Percentiles rank a stretch among this genome's conserved stretches.
These are phyloP conservation scores for Trimorus sp. DNA, from an alignment of 2,888 invertebrate species.

Conservation along the genomic window DNA sequence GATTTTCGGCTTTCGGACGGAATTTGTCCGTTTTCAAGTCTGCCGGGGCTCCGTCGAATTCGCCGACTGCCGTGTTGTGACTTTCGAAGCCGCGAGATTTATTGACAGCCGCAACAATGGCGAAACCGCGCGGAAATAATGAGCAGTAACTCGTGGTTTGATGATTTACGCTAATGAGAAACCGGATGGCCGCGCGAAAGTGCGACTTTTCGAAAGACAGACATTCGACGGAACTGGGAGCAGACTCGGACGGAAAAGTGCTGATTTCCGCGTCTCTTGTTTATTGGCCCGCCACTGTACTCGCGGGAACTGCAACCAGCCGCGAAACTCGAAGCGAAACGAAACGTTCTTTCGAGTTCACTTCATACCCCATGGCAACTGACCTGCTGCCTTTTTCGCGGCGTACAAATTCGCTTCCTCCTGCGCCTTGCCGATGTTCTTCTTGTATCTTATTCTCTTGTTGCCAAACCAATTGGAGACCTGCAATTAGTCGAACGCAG, in stretches of 20 bases:
- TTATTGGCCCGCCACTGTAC: background rate
- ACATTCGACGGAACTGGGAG: too few species aligned
- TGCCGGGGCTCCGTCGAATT: too few species aligned
- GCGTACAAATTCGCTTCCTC: slow-evolving; percentile 99
- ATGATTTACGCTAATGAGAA: slow-evolving; percentile 80
- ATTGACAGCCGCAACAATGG: slow-evolving; percentile 74
- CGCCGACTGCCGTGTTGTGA: background rate
- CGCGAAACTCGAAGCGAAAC: too few species aligned
- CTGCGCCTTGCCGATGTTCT: slow-evolving; percentile 99
- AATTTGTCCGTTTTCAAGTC: too few species aligned
- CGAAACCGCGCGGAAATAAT: slow-evolving; percentile 72
- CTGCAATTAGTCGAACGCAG: slow-evolving; percentile 75
- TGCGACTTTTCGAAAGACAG: slow-evolving; percentile 22
- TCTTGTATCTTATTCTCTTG: slow-evolving; percentile 99
- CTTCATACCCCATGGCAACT: slow-evolving; percentile 73
- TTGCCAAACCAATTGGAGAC: slow-evolving; percentile 99
- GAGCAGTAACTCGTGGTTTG: slow-evolving; percentile 76
- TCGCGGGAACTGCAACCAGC: background rate
- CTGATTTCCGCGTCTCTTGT: too few species aligned
- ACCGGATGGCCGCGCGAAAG: slow-evolving; percentile 29
- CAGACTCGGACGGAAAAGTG: too few species aligned
- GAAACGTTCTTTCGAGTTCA: background rate
- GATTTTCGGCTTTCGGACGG: too few species aligned
- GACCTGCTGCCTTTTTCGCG: slow-evolving; percentile 97
- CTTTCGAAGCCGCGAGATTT: slow-evolving; percentile 70